Evolutionary conservation across 1,140 invertebrate species (phyloP).

Genomic region (Ostrea edulis): DNA sequence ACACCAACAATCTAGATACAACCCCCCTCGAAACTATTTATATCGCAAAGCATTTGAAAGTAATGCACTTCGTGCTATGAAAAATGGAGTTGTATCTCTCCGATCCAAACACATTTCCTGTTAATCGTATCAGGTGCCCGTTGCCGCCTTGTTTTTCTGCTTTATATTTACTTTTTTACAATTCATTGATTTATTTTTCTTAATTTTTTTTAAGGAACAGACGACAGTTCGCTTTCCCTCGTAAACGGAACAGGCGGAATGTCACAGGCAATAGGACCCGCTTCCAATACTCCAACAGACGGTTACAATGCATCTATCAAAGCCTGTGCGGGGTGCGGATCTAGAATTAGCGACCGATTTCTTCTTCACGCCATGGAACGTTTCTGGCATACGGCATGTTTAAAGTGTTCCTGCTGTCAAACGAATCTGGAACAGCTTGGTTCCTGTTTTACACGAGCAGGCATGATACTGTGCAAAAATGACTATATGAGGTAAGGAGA

Average conservation of each 20-base stretch:
- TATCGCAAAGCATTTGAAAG: neutral
- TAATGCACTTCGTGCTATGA: neutral
- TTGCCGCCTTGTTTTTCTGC: neutral
- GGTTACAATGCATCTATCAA: slow-evolving; percentile 56
- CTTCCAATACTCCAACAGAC: neutral
- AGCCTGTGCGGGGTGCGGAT: slow-evolving; percentile 82
- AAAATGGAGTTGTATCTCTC: neutral
- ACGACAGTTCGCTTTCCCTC: slow-evolving; percentile 23
- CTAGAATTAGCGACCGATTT: slow-evolving; percentile 92
- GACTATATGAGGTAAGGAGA: slow-evolving; percentile 93
- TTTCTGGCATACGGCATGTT: slow-evolving; percentile 94
- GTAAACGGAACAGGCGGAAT: slow-evolving; percentile 29
- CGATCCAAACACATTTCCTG: neutral
- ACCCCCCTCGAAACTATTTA: neutral
- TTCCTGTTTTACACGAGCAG: slow-evolving; percentile 93
- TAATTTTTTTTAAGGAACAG: slow-evolving; percentile 38
- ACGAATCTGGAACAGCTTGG: slow-evolving; percentile 93
- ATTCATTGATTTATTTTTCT: neutral
- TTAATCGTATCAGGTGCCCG: neutral
- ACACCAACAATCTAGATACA: neutral
- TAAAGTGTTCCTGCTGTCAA: slow-evolving; percentile 94
- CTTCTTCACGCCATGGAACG: slow-evolving; percentile 92
- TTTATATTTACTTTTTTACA: neutral
- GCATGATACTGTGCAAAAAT: slow-evolving; percentile 95
- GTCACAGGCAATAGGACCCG: slow-evolving; percentile 17